phyloP scores from a whole-genome alignment of 2,113 vertebrate genomes.

The Calcarius ornatus region DNA sequence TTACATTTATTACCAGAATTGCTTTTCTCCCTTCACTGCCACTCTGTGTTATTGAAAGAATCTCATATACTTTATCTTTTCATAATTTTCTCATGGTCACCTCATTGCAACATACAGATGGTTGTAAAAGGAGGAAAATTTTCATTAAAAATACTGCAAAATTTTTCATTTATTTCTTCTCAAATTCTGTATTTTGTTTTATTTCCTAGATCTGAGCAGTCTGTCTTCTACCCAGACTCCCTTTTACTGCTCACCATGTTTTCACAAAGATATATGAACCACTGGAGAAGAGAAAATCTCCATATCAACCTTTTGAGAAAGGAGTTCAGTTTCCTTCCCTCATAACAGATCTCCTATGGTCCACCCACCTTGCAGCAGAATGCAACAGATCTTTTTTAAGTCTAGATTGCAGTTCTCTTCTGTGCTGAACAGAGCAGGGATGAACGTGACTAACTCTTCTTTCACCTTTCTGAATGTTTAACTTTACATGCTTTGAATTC shows the following conservation, averaged over 20 bases:
- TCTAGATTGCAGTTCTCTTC: not conserved
- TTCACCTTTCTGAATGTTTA: not conserved
- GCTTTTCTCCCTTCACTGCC: not conserved
- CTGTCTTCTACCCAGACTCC: not conserved
- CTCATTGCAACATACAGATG: not conserved
- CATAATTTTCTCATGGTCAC: not conserved
- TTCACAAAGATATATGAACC: not conserved
- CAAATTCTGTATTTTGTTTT: not conserved
- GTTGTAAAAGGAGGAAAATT: not conserved
- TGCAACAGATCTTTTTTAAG: not conserved
- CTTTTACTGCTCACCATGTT: not conserved
- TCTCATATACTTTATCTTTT: not conserved
- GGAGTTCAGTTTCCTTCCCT: not conserved
- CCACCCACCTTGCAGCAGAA: not conserved
- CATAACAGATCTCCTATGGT: not conserved
- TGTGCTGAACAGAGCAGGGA: not conserved
- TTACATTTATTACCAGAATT: slow-evolving; percentile 8
- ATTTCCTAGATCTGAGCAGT: not conserved
- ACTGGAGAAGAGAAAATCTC: not conserved
- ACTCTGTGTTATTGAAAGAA: not conserved
- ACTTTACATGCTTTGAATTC: not conserved
- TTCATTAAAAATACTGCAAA: not conserved
- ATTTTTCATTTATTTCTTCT: not conserved
- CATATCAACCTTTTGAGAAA: not conserved
- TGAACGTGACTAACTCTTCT: not conserved